Percentiles rank a stretch among this genome's conserved stretches.
phyloP scores from a whole-genome alignment of 2,888 invertebrate species.

The Meiosimyza platycephala region DNA sequence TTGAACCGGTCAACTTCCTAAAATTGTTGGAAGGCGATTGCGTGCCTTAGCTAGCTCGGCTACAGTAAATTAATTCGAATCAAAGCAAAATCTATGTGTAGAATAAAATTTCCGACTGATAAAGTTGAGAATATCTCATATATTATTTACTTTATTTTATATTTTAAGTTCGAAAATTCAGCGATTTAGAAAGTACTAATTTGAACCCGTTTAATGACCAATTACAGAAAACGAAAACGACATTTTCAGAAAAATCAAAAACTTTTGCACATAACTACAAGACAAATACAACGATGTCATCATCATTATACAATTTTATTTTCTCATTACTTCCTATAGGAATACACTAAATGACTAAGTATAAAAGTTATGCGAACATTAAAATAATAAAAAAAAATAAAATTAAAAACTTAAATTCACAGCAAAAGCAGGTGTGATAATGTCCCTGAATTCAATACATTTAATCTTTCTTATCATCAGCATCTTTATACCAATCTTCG shows the following conservation, averaged over 20 bases:
- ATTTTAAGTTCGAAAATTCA: too few species aligned
- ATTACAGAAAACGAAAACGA: too few species aligned
- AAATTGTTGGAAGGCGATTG: too few species aligned
- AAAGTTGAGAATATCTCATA: too few species aligned
- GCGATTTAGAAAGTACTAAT: too few species aligned
- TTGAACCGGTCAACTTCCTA: too few species aligned
- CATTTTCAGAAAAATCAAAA: not conserved
- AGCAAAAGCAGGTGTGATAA: constrained; percentile 39
- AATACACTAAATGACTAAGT: constrained; percentile 47
- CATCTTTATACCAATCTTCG: constrained; percentile 91
- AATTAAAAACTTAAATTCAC: constrained; percentile 44
- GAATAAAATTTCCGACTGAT: too few species aligned
- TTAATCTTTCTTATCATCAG: constrained; percentile 72
- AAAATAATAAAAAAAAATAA: constrained; percentile 41
- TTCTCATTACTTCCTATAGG: constrained; percentile 44
- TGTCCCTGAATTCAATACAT: not conserved
- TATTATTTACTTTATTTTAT: too few species aligned
- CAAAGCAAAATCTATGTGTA: too few species aligned
- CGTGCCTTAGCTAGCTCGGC: too few species aligned
- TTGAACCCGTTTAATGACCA: too few species aligned
- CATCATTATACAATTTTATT: not conserved
- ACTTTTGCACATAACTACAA: not conserved
- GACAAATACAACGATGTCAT: constrained; percentile 1
- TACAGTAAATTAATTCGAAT: too few species aligned
- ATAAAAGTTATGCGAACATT: constrained; percentile 35